These are phyloP conservation scores for Ursus arctos DNA, from an alignment of 2,113 vertebrate species.

Conservation along the genomic window DNA sequence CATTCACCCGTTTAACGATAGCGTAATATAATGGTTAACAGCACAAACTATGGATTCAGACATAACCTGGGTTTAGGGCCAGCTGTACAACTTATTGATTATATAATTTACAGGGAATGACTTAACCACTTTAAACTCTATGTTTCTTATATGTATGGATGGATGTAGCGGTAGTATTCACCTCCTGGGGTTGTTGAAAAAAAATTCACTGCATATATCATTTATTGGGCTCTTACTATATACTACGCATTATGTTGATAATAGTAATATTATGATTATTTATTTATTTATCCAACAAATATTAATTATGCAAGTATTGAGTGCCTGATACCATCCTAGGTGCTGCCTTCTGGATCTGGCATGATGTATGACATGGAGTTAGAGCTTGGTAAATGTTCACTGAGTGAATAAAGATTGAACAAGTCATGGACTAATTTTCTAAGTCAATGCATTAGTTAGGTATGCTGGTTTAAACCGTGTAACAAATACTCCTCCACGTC, in stretches of 20 bases:
- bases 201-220: neutral
- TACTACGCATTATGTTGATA: neutral
- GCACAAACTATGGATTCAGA: neutral
- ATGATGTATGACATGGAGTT: neutral
- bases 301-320: neutral
- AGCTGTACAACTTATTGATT: neutral
- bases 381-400: neutral
- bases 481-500: neutral
- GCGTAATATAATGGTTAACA: neutral
- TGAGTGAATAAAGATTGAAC: neutral
- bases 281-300: conserved; percentile 29
- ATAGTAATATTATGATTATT: conserved; percentile 3
- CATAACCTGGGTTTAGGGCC: neutral
- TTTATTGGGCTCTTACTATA: neutral
- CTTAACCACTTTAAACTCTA: neutral
- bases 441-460: neutral
- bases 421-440: neutral
- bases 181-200: neutral
- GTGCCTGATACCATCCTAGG: neutral
- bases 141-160: neutral
- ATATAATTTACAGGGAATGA: neutral
- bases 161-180: neutral
- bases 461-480: neutral
- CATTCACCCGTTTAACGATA: neutral
- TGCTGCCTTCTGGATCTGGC: neutral